Evolutionary conservation across 2,113 vertebrate genomes (phyloP).

Genomic region (Notothenia rossii): DNA sequence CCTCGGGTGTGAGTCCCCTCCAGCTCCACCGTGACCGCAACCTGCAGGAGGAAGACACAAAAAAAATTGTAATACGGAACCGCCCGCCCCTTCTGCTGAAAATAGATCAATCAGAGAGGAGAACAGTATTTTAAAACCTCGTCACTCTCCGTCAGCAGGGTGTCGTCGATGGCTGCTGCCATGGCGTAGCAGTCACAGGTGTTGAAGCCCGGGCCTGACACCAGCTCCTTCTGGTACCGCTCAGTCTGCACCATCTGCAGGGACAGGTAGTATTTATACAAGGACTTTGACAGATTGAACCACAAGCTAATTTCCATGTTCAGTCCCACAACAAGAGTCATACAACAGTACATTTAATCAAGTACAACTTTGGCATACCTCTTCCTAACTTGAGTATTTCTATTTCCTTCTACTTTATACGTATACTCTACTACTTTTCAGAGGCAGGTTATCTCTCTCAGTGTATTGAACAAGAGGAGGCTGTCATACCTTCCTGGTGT

Average conservation of each 20-base stretch:
- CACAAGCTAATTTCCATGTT: too few species aligned
- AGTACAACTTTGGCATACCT: too few species aligned
- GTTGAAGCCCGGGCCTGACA: conserved; percentile 72
- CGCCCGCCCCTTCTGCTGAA: not conserved
- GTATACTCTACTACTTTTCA: too few species aligned
- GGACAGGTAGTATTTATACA: not conserved
- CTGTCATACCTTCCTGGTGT: conserved; percentile 49
- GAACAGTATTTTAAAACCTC: conserved; percentile 10
- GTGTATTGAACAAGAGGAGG: not conserved
- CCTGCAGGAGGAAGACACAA: conserved; percentile 19
- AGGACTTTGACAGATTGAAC: too few species aligned
- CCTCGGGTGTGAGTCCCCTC: conserved; percentile 71
- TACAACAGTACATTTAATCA: not conserved
- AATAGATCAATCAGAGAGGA: not conserved
- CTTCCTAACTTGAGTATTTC: too few species aligned
- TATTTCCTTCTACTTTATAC: too few species aligned
- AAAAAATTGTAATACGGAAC: too few species aligned
- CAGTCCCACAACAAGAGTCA: not conserved
- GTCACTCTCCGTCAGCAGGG: conserved; percentile 61
- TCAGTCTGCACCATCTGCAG: conserved; percentile 31
- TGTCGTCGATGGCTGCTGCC: conserved; percentile 80
- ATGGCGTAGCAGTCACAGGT: conserved; percentile 84
- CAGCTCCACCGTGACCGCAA: conserved; percentile 78
- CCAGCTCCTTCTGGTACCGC: conserved; percentile 52
- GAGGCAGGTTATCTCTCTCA: not conserved